phyloP scores from a whole-genome alignment of 1,140 invertebrate genomes.

The Polypedilum pembai region DNA sequence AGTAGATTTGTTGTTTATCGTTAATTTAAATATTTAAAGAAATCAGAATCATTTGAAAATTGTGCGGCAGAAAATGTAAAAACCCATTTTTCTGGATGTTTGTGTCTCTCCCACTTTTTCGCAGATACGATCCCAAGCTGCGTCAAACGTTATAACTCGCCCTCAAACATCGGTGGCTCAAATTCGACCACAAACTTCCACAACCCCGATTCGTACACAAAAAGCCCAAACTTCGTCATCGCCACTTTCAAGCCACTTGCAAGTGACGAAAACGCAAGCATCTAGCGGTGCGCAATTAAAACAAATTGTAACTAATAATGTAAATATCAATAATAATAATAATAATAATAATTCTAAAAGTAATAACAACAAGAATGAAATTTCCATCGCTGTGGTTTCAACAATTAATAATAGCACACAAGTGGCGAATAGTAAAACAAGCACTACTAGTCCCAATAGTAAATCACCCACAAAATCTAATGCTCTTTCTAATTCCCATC shows the following conservation, averaged over 20 bases:
- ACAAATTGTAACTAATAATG: slow-evolving; percentile 28
- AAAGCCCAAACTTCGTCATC: not conserved
- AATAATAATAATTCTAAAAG: not conserved
- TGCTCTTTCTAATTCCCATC: slow-evolving; percentile 14
- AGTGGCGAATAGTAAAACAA: not conserved
- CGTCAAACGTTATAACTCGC: not conserved
- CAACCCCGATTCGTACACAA: not conserved
- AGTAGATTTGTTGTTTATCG: not conserved
- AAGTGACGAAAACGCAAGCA: slow-evolving; percentile 9
- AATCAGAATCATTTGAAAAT: not conserved
- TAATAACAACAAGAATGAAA: slow-evolving; percentile 25
- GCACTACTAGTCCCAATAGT: slow-evolving; percentile 7
- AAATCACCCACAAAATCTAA: slow-evolving; percentile 23
- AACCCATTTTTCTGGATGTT: not conserved
- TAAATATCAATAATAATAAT: slow-evolving; percentile 26
- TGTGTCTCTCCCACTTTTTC: not conserved
- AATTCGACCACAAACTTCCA: not conserved
- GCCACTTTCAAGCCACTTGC: not conserved
- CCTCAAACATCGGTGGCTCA: not conserved
- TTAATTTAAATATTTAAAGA: not conserved
- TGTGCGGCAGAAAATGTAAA: not conserved
- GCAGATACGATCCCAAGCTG: slow-evolving; percentile 10
- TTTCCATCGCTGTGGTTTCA: slow-evolving; percentile 12
- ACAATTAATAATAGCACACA: slow-evolving; percentile 14
- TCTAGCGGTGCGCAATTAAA: slow-evolving; percentile 25